Evolutionary conservation across 2,113 vertebrate genomes (phyloP).

Genomic region (Oncorhynchus mykiss): DNA sequence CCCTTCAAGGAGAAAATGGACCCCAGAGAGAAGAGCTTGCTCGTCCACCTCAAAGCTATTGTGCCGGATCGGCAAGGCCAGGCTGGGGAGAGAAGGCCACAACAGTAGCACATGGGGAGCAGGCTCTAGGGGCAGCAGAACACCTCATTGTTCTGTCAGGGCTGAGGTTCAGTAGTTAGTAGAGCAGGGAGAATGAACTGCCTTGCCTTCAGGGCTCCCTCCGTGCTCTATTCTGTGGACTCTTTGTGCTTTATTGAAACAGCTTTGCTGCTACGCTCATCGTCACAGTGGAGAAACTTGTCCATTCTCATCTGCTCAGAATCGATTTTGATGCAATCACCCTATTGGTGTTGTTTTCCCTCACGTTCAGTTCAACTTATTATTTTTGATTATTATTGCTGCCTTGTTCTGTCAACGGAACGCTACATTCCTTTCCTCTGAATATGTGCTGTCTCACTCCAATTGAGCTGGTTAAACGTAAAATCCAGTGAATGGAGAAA

Average conservation of each 20-base stretch:
- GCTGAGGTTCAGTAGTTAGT: slow-evolving; percentile 43
- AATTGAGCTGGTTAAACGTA: slow-evolving; percentile 75
- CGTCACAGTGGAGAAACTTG: slow-evolving; percentile 35
- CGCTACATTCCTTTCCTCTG: slow-evolving; percentile 67
- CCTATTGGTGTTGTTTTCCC: slow-evolving; percentile 21
- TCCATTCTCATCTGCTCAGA: slow-evolving; percentile 24
- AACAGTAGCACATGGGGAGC: slow-evolving; percentile 34
- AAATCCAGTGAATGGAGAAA: slow-evolving; percentile 70
- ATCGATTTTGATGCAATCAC: background rate
- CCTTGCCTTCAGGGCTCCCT: slow-evolving; percentile 2
- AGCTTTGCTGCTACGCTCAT: background rate
- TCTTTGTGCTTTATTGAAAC: slow-evolving; percentile 36
- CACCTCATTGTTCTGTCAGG: slow-evolving; percentile 49
- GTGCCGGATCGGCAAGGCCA: slow-evolving; percentile 42
- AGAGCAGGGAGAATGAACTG: slow-evolving; percentile 52
- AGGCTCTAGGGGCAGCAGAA: slow-evolving; percentile 37
- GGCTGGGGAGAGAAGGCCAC: slow-evolving; percentile 19
- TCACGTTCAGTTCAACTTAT: slow-evolving; percentile 47
- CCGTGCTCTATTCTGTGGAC: too few species aligned
- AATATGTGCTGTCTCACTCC: slow-evolving; percentile 76
- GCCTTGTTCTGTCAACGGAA: slow-evolving; percentile 62
- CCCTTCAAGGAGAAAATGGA: too few species aligned
- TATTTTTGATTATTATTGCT: slow-evolving; percentile 32
- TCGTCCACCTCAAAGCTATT: slow-evolving; percentile 17
- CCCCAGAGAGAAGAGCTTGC: slow-evolving; percentile 48